Base-by-base conservation (phyloP, 2,888 invertebrate genomes). In the Standfussiana lucernea region DNA sequence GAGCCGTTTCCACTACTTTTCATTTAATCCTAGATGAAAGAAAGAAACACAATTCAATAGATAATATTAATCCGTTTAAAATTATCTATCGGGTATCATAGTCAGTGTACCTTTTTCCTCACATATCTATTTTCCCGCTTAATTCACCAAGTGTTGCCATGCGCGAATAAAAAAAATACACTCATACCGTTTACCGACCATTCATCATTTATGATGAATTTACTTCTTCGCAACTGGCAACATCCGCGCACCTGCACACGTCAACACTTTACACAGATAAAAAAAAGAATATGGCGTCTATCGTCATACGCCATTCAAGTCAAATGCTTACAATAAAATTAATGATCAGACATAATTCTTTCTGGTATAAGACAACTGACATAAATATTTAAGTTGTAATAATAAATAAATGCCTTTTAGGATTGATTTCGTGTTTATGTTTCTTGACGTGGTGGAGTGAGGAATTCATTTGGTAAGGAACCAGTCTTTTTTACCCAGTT, bases 281-380 rank as follows among this genome's bases (percentile, higher is more conserved):
- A 91, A 90, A 89, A 88, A 90, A 86, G 86, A 91, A 89, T 68
- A 88, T 87, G 82, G 85, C 86, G 86, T 86, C 87, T 85, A 85
- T 86, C 86, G 89, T 91, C 92, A 88, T 90, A 90, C 89, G 88
- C 95, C 93, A 95, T 95, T 95, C 93, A 95, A 95, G 93, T 94
- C 95, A 95, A 95, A 94, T 89, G 92, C 91, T 91, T 92, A 93
- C 92, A 93, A 93, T 94, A 94, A 94, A 93, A 94, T 93, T 94
- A 94, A 94, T 93, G 93, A 92, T 91, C 82, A 82, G 82, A 91
- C 93, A 91, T 92, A 91, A 91, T 91, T 92, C 92, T 88, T 89
- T 92, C 91, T 88, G 83, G 82, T 89, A 89, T 92, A 92, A 86
- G 85, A 89, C 85, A 85, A 78, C 75, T 72, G 75, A 80, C 86